Conservation (phyloP, 2,888 invertebrate genomes). For the Coleophora flavipennella region DNA sequence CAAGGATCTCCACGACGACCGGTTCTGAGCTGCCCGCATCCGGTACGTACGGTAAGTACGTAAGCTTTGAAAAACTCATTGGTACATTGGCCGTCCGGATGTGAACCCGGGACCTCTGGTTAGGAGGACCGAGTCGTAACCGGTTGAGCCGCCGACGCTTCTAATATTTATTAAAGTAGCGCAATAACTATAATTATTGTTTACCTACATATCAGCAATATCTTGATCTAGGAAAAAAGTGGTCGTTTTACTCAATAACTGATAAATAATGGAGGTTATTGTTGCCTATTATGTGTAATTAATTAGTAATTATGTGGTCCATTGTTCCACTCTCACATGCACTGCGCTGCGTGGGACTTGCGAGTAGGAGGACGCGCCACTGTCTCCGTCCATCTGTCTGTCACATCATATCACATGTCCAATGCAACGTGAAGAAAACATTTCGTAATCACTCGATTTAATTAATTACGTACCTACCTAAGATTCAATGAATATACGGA, state of each 20-base stretch:
- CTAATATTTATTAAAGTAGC: no score
- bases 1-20: no score
- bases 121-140: no score
- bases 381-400: background rate
- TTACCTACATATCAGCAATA: constrained; percentile 6
- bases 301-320: constrained; percentile 31
- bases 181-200: background rate
- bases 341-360: background rate
- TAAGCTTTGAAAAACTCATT: no score
- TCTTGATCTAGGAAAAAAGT: constrained; percentile 21
- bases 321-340: constrained; percentile 41
- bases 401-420: background rate
- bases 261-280: constrained; percentile 30
- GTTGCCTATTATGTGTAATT: constrained; percentile 22
- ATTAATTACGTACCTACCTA: no score
- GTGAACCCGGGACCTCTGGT: no score
- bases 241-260: constrained; percentile 24
- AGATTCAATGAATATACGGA: no score
- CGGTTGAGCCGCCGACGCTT: no score
- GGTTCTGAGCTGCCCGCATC: no score
- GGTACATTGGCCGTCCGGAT: no score
- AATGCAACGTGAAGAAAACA: background rate
- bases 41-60: no score
- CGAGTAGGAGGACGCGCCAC: background rate
- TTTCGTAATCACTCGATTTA: no score